These are phyloP conservation scores for Gasterosteus aculeatus DNA, from an alignment of 2,113 vertebrate species.

Conservation along the genomic window DNA sequence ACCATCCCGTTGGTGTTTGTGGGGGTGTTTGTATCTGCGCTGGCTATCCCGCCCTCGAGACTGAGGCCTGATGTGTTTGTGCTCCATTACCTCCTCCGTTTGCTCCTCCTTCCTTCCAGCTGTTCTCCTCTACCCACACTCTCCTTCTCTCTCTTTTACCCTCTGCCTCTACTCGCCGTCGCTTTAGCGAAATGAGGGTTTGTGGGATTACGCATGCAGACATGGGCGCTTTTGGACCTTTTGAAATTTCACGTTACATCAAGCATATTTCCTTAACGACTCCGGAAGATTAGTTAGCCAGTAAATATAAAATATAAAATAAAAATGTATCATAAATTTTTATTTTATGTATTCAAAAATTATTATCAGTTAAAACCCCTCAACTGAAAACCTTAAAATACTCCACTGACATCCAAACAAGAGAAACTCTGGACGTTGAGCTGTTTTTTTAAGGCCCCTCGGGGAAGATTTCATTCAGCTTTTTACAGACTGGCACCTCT, in stretches of 20 bases:
- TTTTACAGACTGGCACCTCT: background rate
- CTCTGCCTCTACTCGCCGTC: background rate
- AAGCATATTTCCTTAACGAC: background rate
- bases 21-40: slow-evolving; percentile 21
- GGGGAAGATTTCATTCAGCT: background rate
- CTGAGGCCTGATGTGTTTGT: slow-evolving; percentile 54
- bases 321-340: background rate
- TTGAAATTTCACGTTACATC: slow-evolving; percentile 2
- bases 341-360: too few relatives aligned
- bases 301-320: background rate
- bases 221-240: slow-evolving; percentile 8
- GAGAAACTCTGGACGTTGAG: background rate
- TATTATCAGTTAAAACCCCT: background rate
- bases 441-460: background rate
- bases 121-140: slow-evolving; percentile 51
- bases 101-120: slow-evolving; percentile 43
- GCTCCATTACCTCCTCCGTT: slow-evolving; percentile 61
- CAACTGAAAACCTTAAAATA: background rate
- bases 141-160: background rate
- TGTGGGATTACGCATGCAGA: slow-evolving; percentile 12
- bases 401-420: background rate
- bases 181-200: slow-evolving; percentile 17
- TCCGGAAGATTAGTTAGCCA: background rate
- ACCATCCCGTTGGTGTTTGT: slow-evolving; percentile 45
- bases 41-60: slow-evolving; percentile 35